Percentiles rank a stretch among this genome's conserved stretches.
Evolutionary conservation across 2,888 invertebrate genomes (phyloP).

Genomic region (Mellilla xanthometata): DNA sequence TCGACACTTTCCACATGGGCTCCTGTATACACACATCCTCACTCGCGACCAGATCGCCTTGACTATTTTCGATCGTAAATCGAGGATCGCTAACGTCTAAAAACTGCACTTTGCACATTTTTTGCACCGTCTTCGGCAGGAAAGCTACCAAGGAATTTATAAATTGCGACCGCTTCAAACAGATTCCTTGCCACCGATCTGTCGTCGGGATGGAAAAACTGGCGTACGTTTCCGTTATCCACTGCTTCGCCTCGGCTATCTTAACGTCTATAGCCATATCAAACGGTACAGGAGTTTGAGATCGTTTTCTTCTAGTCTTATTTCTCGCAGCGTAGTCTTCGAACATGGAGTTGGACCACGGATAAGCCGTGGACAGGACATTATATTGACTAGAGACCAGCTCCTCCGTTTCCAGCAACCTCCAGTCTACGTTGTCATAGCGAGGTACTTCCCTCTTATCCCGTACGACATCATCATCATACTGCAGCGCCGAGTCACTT

Average conservation of each 20-base stretch:
- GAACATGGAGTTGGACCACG: constrained; percentile 78
- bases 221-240: constrained; percentile 93
- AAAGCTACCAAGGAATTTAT: constrained; percentile 91
- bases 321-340: constrained; percentile 78
- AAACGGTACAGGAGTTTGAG: constrained; percentile 65
- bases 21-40: constrained; percentile 90
- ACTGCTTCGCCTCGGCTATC: constrained; percentile 90
- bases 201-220: constrained; percentile 93
- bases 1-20: constrained; percentile 91
- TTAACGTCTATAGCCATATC: constrained; percentile 85
- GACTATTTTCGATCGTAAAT: constrained; percentile 88
- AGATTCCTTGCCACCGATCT: constrained; percentile 91
- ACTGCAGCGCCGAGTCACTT: constrained; percentile 69
- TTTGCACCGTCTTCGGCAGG: constrained; percentile 87
- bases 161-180: constrained; percentile 90
- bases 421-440: constrained; percentile 70
- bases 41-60: constrained; percentile 91
- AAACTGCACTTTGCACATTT: constrained; percentile 89
- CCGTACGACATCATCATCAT: constrained; percentile 65
- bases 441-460: constrained; percentile 64
- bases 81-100: constrained; percentile 90
- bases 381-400: constrained; percentile 74
- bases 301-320: constrained; percentile 77
- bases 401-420: constrained; percentile 71
- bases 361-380: constrained; percentile 74